A percentile compares a stretch with the other conserved stretches of the same genome.
Conservation (phyloP, 2,888 invertebrate genomes). For the Aspidiotus destructor region DNA sequence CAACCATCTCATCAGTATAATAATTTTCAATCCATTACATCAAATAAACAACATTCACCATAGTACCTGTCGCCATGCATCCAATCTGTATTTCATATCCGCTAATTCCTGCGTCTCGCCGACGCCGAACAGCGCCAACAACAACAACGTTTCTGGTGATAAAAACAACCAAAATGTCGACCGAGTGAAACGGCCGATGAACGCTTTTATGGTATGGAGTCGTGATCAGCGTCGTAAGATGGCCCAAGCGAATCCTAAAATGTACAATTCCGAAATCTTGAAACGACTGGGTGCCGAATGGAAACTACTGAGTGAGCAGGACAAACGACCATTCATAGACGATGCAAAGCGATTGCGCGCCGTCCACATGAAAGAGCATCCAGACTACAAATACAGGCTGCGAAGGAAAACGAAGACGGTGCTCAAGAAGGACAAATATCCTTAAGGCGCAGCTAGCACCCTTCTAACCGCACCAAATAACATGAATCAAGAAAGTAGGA, state of each 20-base stretch:
- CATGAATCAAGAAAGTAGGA: conserved; percentile 45
- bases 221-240: conserved; percentile 94
- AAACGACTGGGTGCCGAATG: conserved; percentile 96
- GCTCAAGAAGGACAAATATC: conserved; percentile 90
- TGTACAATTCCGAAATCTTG: conserved; percentile 98
- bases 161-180: conserved; percentile 70
- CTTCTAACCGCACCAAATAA: conserved; percentile 40
- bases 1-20: no score
- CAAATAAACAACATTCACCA: conserved; percentile 6
- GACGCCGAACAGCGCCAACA: conserved; percentile 37
- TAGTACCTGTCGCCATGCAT: background rate
- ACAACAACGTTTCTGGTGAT: conserved; percentile 51
- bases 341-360: conserved; percentile 94
- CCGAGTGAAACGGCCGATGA: conserved; percentile 97
- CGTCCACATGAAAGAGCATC: conserved; percentile 99
- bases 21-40: background rate
- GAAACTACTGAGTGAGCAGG: conserved; percentile 89
- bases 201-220: conserved; percentile 99
- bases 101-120: conserved; percentile 40
- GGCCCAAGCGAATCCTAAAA: conserved; percentile 98
- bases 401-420: conserved; percentile 92
- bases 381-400: conserved; percentile 96
- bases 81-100: background rate
- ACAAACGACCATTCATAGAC: conserved; percentile 97
- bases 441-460: conserved; percentile 50